phyloP scores from a whole-genome alignment of 2,888 invertebrate species.

The Ceramica pisi region DNA sequence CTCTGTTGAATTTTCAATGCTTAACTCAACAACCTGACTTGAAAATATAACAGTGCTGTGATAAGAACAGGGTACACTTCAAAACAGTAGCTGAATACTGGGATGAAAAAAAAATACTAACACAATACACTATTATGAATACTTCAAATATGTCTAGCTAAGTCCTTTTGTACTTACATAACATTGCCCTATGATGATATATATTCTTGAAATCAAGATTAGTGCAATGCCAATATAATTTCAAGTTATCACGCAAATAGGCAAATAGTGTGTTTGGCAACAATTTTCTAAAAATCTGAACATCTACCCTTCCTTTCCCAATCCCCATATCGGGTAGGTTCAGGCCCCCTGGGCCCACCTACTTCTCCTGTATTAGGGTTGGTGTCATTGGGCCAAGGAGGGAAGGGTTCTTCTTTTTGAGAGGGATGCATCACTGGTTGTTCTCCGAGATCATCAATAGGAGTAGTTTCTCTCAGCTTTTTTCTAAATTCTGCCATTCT shows the following conservation, averaged over 20 bases:
- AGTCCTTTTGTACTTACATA: neutral
- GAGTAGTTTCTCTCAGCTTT: slow-evolving; percentile 93
- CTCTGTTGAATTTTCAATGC: no score
- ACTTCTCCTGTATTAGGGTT: slow-evolving; percentile 98
- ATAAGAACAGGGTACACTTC: neutral
- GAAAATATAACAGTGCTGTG: no score
- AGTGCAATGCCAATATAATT: neutral
- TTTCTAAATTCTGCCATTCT: slow-evolving; percentile 93
- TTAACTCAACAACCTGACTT: no score
- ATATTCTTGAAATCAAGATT: neutral
- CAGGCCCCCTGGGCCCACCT: slow-evolving; percentile 98
- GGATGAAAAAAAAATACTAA: neutral
- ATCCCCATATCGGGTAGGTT: slow-evolving; percentile 99
- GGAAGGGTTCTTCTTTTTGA: slow-evolving; percentile 96
- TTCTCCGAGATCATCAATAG: slow-evolving; percentile 94
- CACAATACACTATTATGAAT: neutral
- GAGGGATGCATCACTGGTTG: slow-evolving; percentile 92
- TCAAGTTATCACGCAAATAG: slow-evolving; percentile 9
- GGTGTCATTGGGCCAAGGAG: slow-evolving; percentile 95
- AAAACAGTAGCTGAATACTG: neutral
- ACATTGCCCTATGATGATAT: neutral
- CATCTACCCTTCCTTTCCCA: slow-evolving; percentile 99
- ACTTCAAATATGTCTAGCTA: neutral
- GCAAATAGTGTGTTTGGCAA: neutral
- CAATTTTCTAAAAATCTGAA: slow-evolving; percentile 94